phyloP scores from a whole-genome alignment of 2,113 vertebrate species.

The Tetrao urogallus region DNA sequence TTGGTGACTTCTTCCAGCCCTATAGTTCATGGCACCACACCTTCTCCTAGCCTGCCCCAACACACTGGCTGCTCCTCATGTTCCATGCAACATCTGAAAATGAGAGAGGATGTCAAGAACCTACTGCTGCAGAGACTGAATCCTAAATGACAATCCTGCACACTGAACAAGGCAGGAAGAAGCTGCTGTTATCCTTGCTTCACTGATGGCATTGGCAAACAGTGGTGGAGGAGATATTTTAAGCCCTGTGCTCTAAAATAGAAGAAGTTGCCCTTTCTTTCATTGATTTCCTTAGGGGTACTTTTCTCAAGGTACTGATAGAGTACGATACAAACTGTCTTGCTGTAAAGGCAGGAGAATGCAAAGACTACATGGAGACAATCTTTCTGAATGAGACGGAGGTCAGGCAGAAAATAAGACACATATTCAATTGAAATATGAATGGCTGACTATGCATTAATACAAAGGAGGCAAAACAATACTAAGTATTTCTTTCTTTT shows the following conservation, averaged over 20 bases:
- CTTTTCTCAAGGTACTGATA: neutral
- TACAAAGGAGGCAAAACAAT: neutral
- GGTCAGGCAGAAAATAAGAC: neutral
- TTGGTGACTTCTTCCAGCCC: too few species aligned
- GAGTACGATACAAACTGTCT: neutral
- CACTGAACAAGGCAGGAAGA: neutral
- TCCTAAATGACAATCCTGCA: neutral
- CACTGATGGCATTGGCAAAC: accelerated
- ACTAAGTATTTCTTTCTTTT: neutral
- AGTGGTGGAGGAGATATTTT: neutral
- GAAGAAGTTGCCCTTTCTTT: neutral
- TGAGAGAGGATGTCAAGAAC: too few species aligned
- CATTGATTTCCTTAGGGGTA: neutral
- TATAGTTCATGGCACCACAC: neutral
- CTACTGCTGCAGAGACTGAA: neutral
- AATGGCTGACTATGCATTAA: neutral
- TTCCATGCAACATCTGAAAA: too few species aligned
- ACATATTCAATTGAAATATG: neutral
- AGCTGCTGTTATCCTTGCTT: neutral
- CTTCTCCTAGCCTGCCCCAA: neutral
- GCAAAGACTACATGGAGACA: neutral
- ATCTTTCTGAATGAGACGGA: neutral
- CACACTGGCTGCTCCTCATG: neutral
- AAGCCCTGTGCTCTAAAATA: neutral
- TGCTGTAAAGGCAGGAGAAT: neutral